Conservation (phyloP, 2,888 invertebrate species). For the Trimorus sp. region DNA sequence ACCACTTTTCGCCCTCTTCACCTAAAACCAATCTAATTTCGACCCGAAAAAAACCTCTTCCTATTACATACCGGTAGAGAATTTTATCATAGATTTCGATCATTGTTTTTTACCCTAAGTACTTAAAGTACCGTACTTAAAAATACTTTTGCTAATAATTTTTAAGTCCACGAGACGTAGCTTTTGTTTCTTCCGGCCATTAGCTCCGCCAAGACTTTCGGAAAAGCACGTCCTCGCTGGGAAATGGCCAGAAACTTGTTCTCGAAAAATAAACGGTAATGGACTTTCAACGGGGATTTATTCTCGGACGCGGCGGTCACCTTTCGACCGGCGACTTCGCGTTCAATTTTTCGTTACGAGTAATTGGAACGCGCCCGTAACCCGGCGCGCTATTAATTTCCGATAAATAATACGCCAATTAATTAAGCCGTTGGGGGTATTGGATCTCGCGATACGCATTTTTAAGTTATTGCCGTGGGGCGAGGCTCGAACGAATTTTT, state of each 20-base stretch:
- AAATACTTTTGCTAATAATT: neutral
- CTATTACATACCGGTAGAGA: no score
- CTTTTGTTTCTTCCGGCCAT: neutral
- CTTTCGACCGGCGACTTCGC: conserved; percentile 23
- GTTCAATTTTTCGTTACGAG: conserved; percentile 31
- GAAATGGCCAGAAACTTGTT: conserved; percentile 52
- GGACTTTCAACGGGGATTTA: conserved; percentile 62
- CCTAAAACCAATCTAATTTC: no score
- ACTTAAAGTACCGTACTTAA: no score
- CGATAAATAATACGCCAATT: conserved; percentile 7
- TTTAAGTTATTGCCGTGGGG: no score
- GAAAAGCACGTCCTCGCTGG: conserved; percentile 7
- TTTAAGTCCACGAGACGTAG: neutral
- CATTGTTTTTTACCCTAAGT: no score
- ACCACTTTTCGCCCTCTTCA: no score
- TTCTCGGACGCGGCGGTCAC: conserved; percentile 35
- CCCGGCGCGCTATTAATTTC: neutral
- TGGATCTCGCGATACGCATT: no score
- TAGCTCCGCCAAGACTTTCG: neutral
- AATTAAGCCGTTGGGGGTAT: neutral
- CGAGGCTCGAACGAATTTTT: no score
- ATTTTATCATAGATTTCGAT: no score
- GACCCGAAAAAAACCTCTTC: no score
- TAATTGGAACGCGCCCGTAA: conserved; percentile 20
- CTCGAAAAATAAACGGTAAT: conserved; percentile 60